Percentiles rank a stretch among this genome's conserved stretches.
Evolutionary conservation across 2,888 invertebrate species (phyloP).

Genomic region (Phlogophora meticulosa): DNA sequence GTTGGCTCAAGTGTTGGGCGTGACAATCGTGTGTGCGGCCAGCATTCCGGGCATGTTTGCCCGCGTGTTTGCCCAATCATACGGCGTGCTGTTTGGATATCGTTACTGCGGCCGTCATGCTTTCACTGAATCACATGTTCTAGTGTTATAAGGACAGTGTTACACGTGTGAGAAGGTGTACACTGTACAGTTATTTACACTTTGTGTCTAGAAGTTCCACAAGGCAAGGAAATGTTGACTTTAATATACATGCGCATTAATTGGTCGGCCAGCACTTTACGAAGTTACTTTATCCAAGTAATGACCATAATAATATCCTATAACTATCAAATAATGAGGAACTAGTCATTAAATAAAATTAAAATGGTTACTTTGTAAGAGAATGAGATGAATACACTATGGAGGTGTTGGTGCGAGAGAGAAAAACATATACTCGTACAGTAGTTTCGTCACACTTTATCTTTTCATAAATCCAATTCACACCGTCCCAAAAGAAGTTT

Average conservation of each 20-base stretch:
- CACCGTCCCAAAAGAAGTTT: too few species aligned
- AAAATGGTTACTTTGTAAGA: too few species aligned
- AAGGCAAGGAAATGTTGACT: too few species aligned
- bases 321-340: neutral
- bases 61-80: conserved; percentile 61
- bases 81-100: conserved; percentile 75
- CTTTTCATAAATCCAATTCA: too few species aligned
- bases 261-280: too few species aligned
- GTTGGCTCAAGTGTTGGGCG: conserved; percentile 81
- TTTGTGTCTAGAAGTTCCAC: neutral
- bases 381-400: too few species aligned
- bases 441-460: too few species aligned
- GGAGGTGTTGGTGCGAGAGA: too few species aligned
- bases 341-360: neutral
- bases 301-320: too few species aligned
- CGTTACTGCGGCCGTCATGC: conserved; percentile 69
- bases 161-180: conserved; percentile 9
- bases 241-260: too few species aligned
- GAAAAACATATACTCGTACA: too few species aligned
- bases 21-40: conserved; percentile 69
- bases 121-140: conserved; percentile 46
- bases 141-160: conserved; percentile 3
- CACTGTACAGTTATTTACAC: neutral
- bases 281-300: too few species aligned
- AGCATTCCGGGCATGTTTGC: conserved; percentile 71